These are phyloP conservation scores for Ophion slaviceki DNA, from an alignment of 2,888 invertebrate species.

Conservation along the genomic window DNA sequence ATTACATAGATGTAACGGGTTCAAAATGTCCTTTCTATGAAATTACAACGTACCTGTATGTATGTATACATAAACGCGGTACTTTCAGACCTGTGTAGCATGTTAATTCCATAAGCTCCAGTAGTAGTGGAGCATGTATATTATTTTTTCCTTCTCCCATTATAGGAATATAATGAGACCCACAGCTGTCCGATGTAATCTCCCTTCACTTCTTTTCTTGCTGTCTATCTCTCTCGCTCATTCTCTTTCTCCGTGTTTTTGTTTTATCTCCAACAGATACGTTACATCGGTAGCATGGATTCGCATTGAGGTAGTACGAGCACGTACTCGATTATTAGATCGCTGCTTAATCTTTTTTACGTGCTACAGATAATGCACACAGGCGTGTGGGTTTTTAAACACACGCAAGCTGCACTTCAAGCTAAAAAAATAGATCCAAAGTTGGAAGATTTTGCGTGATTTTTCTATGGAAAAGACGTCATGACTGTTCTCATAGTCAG, in stretches of 20 bases:
- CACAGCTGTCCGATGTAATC: slow-evolving; percentile 38
- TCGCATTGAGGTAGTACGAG: slow-evolving; percentile 31
- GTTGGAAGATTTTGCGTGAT: no score
- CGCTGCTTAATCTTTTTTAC: neutral
- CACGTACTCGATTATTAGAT: neutral
- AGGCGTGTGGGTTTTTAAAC: no score
- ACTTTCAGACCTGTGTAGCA: neutral
- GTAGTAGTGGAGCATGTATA: slow-evolving; percentile 10
- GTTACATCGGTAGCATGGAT: slow-evolving; percentile 28
- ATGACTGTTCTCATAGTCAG: no score
- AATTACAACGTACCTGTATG: neutral
- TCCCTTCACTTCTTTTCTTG: neutral
- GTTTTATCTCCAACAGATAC: slow-evolving; percentile 25
- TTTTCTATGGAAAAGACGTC: no score
- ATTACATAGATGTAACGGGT: neutral
- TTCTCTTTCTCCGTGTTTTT: slow-evolving; percentile 14
- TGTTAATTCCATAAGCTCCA: slow-evolving; percentile 36
- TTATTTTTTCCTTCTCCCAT: slow-evolving; percentile 29
- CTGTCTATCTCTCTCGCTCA: neutral
- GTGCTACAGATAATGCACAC: no score
- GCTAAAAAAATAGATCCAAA: no score
- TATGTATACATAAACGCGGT: neutral
- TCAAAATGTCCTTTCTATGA: neutral
- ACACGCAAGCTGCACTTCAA: no score
- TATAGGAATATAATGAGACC: slow-evolving; percentile 35